phyloP scores from a whole-genome alignment of 2,888 invertebrate genomes.

The Macrosoma leucophasiata region DNA sequence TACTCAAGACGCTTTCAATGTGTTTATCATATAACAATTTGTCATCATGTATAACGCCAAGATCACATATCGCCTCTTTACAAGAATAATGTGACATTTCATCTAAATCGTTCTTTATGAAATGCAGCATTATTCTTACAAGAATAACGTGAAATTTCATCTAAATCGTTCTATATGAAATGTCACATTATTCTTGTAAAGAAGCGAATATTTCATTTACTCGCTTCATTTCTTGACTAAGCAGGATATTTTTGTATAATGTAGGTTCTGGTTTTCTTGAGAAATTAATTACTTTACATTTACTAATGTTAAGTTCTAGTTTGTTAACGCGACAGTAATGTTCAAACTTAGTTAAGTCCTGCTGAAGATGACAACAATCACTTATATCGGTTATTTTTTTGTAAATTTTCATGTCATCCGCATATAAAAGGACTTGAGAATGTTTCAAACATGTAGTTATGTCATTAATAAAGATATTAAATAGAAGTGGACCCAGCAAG shows the following conservation, averaged over 20 bases:
- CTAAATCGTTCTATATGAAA: too few species aligned
- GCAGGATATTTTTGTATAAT: background rate
- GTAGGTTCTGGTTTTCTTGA: background rate
- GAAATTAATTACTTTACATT: background rate
- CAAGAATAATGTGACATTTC: too few species aligned
- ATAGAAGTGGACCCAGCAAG: constrained; percentile 12
- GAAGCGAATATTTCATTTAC: constrained; percentile 2
- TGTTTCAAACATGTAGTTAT: constrained; percentile 9
- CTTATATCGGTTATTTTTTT: constrained; percentile 1
- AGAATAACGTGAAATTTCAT: too few species aligned
- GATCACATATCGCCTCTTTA: too few species aligned
- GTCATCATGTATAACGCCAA: constrained; percentile 1
- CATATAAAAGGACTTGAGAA: constrained; percentile 9
- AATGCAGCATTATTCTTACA: too few species aligned
- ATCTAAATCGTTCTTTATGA: too few species aligned
- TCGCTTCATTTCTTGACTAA: background rate
- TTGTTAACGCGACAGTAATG: constrained; percentile 9
- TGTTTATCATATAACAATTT: constrained; percentile 5
- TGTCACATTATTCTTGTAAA: too few species aligned
- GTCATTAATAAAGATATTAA: constrained; percentile 14
- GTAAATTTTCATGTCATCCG: constrained; percentile 16
- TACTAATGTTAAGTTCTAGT: constrained; percentile 1
- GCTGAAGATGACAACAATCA: constrained; percentile 10
- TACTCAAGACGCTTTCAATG: constrained; percentile 6
- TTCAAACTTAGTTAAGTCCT: constrained; percentile 10